Base-by-base conservation (phyloP, 2,888 invertebrate genomes). In the Punctoribates punctum region DNA sequence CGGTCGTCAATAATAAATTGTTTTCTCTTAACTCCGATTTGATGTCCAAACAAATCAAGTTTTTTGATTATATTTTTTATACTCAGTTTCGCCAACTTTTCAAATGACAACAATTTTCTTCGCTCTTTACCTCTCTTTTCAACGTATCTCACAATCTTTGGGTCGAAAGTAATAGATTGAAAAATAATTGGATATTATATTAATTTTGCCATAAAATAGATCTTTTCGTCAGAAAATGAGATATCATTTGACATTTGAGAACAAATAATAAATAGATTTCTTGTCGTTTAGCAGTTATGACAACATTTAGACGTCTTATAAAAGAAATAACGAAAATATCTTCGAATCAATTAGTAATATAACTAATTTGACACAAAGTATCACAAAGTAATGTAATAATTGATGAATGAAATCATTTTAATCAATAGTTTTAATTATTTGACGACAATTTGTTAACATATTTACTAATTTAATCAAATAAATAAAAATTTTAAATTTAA, bases 301-400 rank as follows among this genome's bases (percentile, higher is more conserved):
- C 51, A 42, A 42, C 42, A 42, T 51, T 51, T 51, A 51, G 51
- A 51, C 17, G 51, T 20, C 51, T 51, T 51, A n/a, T 51, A 42
- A 42, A 11, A 42, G 42, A 42, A 42, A 42, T 57, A 57, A 57
- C 42, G 42, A 57, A 23, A 51, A 51, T 9, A 20, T 51, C 51
- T 51, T 51, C 20, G 51, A 51, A 51, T 51, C 51, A 20, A 51
- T 51, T 51, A 51, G 51, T 20, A n/a, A 6, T 20, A 51, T 20
- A 51, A 51, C 5, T n/a, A 51, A 20, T 51, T 51, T 57, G 57
- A 57, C 57, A 57, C 57, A 57, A 57, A 57, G 57, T 57, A 57
- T 25, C 25, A 57, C 57, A 57, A 57, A 57, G 57, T 57, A 57
- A 23, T 57, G 57, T 57, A 57, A 23, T 57, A 57, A 25, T 57